Percentiles rank a stretch among this genome's conserved stretches.
Evolutionary conservation across 2,113 vertebrate species (phyloP).

Genomic region (Columba janthina): DNA sequence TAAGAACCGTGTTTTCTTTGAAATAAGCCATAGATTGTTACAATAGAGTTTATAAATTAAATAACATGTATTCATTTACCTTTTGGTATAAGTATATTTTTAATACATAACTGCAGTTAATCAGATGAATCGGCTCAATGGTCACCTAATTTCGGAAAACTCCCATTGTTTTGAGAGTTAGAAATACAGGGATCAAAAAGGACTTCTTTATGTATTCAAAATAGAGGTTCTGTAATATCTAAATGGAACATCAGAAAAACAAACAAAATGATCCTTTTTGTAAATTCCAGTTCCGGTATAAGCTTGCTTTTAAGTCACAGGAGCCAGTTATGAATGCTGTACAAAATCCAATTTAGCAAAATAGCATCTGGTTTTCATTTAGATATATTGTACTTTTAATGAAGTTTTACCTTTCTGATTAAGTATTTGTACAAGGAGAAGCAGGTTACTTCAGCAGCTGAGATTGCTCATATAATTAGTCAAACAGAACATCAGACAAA

Average conservation of each 20-base stretch:
- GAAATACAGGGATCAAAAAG: neutral
- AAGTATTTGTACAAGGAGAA: neutral
- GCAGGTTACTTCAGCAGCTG: neutral
- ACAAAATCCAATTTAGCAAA: constrained; percentile 12
- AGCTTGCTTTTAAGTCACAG: neutral
- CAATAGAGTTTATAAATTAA: neutral
- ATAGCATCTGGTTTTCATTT: constrained; percentile 3
- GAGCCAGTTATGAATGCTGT: neutral
- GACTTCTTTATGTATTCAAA: neutral
- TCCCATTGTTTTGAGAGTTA: neutral
- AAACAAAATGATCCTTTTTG: constrained; percentile 38
- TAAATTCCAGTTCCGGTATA: neutral
- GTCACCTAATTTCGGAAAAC: neutral
- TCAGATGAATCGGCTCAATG: neutral
- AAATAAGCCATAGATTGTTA: neutral
- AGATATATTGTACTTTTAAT: neutral
- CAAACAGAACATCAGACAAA: constrained; percentile 6
- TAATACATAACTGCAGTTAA: neutral
- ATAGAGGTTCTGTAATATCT: neutral
- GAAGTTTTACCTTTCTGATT: neutral
- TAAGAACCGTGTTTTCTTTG: neutral
- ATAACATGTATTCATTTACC: neutral
- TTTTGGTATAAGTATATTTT: neutral
- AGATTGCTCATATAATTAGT: neutral
- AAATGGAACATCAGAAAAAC: constrained; percentile 27